A percentile compares a stretch with the other conserved stretches of the same genome.
These are phyloP conservation scores for Sphaerophoria rueppellii DNA, from an alignment of 2,888 invertebrate species.

Conservation along the genomic window DNA sequence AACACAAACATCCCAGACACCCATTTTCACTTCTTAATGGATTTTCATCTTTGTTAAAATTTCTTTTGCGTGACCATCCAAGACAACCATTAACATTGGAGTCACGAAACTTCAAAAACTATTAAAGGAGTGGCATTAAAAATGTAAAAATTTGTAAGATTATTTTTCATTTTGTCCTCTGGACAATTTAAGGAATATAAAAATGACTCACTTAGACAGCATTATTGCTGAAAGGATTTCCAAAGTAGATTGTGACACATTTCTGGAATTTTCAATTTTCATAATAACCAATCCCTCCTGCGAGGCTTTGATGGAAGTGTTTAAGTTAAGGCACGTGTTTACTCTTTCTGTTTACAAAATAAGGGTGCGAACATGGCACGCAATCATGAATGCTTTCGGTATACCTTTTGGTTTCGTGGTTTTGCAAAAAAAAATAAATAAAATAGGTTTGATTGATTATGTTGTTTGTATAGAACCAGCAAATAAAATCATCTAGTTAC, in stretches of 20 bases:
- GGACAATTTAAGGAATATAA: not conserved
- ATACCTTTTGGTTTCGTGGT: not conserved
- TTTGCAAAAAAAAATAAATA: not conserved
- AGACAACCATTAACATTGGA: conserved; percentile 8
- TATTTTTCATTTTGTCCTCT: not conserved
- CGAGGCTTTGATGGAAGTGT: not conserved
- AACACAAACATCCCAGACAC: not conserved
- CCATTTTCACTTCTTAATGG: not conserved
- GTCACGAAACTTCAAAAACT: conserved; percentile 16
- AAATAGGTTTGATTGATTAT: conserved; percentile 7
- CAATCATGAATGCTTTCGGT: not conserved
- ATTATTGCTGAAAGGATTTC: conserved; percentile 4
- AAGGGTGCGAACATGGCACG: conserved; percentile 23
- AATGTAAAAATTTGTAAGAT: conserved; percentile 2
- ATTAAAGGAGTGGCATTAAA: conserved; percentile 5
- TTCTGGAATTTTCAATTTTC: conserved; percentile 19
- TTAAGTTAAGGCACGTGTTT: conserved; percentile 1
- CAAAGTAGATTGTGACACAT: conserved; percentile 28
- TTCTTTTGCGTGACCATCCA: conserved; percentile 13
- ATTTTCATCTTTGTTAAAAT: not conserved
- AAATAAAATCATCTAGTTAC: no score
- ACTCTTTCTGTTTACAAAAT: conserved; percentile 16
- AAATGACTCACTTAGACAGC: conserved; percentile 8
- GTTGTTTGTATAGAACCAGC: not conserved
- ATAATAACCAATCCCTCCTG: not conserved